A percentile compares a stretch with the other conserved stretches of the same genome.
Conservation (phyloP, 2,113 vertebrate genomes). For the Thamnaconus septentrionalis region DNA sequence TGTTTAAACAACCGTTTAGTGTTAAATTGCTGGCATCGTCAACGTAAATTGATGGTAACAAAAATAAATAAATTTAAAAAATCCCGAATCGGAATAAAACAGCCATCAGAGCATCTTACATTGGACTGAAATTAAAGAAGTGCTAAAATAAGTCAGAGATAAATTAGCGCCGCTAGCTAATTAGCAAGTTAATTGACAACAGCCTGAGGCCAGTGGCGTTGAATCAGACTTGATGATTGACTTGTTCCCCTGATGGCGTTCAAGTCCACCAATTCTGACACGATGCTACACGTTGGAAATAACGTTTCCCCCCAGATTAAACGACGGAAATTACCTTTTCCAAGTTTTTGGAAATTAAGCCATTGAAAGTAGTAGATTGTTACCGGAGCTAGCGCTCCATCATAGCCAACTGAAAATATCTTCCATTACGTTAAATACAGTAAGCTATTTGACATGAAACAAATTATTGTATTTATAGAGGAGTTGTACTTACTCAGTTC, state of each 20-base stretch:
- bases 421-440: neutral
- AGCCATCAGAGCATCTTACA: neutral
- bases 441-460: neutral
- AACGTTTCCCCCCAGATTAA: no score
- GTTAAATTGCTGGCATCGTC: no score
- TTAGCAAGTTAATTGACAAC: slow-evolving; percentile 61
- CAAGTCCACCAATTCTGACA: fast-evolving
- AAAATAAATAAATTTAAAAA: no score
- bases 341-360: neutral
- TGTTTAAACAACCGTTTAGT: no score
- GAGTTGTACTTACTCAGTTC: slow-evolving; percentile 40
- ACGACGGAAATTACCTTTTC: no score
- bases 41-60: neutral
- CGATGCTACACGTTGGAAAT: no score
- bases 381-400: slow-evolving; percentile 9
- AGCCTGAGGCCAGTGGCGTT: slow-evolving; percentile 7
- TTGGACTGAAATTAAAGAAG: no score
- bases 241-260: neutral
- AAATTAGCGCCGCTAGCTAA: slow-evolving; percentile 16
- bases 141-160: neutral
- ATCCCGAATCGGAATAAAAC: neutral
- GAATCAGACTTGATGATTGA: slow-evolving; percentile 17
- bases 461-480: neutral
- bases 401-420: neutral
- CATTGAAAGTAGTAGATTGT: no score